Conservation (phyloP, 2,797 vertebrate species). For the Notolabrus celidotus region DNA sequence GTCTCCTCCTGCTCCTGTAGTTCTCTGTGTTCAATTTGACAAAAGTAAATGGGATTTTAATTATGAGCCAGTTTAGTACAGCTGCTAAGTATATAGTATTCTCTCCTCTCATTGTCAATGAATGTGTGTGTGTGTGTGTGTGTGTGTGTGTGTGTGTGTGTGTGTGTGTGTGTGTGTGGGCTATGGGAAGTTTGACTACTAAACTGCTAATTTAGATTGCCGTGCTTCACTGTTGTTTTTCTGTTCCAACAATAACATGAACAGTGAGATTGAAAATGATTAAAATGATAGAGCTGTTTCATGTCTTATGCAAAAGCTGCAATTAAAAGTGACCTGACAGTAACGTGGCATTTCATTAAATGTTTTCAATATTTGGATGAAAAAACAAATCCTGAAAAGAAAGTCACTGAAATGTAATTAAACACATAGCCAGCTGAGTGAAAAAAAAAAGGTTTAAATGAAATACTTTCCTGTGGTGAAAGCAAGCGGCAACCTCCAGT, state of each 20-base stretch:
- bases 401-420: no score
- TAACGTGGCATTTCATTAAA: not conserved
- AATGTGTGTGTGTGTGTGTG: constrained; percentile 1
- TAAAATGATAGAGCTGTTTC: not conserved
- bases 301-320: not conserved
- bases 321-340: not conserved
- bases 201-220: not conserved
- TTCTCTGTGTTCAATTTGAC: constrained; percentile 39
- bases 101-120: not conserved
- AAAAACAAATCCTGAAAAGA: no score
- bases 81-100: constrained; percentile 47
- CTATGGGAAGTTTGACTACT: not conserved
- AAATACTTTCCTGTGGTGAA: no score
- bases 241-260: not conserved
- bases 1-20: not conserved
- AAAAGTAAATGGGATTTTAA: constrained; percentile 55
- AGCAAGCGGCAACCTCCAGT: no score
- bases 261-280: not conserved
- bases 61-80: constrained; percentile 62
- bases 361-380: not conserved
- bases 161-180: no score
- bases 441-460: no score
- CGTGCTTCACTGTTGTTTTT: not conserved
- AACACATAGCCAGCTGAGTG: no score
- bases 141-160: not conserved